Evolutionary conservation across 2,113 vertebrate species (phyloP).

Genomic region (Carassius carassius): DNA sequence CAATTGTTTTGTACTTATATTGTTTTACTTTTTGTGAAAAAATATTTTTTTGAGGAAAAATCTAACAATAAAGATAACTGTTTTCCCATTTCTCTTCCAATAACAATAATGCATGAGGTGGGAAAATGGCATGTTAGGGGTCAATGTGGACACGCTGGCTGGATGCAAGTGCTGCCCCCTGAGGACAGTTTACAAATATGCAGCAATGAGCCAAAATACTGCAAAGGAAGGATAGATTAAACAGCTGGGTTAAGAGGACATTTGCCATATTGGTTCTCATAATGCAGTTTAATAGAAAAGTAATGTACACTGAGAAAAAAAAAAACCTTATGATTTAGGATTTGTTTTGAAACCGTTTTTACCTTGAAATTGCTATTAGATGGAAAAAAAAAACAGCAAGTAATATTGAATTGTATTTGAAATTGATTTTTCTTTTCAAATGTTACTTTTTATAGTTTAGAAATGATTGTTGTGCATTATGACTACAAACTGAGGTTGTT

Average conservation of each 20-base stretch:
- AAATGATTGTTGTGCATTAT: not conserved
- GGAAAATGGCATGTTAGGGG: slow-evolving; percentile 18
- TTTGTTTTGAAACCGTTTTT: not conserved
- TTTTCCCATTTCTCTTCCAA: slow-evolving; percentile 1
- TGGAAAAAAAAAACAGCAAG: not conserved
- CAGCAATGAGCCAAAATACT: not conserved
- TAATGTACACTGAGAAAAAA: not conserved
- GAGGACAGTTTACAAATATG: not conserved
- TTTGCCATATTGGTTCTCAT: not conserved
- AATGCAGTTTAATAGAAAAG: slow-evolving; percentile 1
- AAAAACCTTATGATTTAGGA: not conserved
- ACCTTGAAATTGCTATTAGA: not conserved
- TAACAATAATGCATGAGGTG: slow-evolving; percentile 1
- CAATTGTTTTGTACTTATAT: not conserved
- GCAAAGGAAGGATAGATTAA: not conserved
- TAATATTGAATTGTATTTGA: no score
- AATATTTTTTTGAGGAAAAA: no score
- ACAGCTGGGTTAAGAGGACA: not conserved
- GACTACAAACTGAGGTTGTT: not conserved
- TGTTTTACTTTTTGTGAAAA: not conserved
- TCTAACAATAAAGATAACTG: not conserved
- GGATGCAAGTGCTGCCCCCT: not conserved
- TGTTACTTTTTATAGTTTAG: no score
- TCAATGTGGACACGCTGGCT: slow-evolving; percentile 11
- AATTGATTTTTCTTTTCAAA: no score